Evolutionary conservation across 2,888 invertebrate genomes (phyloP).

Genomic region (Mesorhabditis sp.): DNA sequence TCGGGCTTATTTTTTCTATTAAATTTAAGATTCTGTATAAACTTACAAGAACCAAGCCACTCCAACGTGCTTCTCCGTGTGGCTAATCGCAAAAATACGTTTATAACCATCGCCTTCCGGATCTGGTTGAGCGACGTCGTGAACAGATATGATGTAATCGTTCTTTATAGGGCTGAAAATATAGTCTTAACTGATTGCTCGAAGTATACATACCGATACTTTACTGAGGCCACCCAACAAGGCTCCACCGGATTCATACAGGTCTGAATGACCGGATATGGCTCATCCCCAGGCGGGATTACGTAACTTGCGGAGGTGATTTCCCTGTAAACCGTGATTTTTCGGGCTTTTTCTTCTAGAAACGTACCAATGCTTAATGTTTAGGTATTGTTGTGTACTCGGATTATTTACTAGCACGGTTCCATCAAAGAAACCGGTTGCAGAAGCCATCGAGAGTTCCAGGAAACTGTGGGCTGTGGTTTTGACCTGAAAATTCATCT

Average conservation of each 20-base stretch:
- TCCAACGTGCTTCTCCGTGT: background rate
- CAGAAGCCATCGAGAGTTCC: background rate
- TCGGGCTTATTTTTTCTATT: background rate
- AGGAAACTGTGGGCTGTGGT: background rate
- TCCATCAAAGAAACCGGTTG: slow-evolving; percentile 2
- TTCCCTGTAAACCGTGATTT: background rate
- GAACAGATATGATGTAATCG: background rate
- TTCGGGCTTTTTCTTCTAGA: background rate
- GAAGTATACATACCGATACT: background rate
- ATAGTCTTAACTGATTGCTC: background rate
- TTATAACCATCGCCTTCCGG: background rate
- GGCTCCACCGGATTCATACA: background rate
- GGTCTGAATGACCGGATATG: background rate
- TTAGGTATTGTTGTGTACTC: background rate
- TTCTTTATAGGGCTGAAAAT: background rate
- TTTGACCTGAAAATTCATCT: background rate
- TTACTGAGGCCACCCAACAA: slow-evolving; percentile 1
- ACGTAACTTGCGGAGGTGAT: background rate
- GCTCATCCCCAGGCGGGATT: background rate
- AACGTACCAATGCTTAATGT: background rate
- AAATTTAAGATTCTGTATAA: background rate
- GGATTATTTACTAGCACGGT: background rate
- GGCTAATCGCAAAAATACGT: background rate
- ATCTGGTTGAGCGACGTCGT: background rate
- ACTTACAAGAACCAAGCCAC: slow-evolving; percentile 4